Percentiles rank a stretch among this genome's conserved stretches.
These are phyloP conservation scores for Bucorvus abyssinicus DNA, from an alignment of 2,797 vertebrate species.

Conservation along the genomic window DNA sequence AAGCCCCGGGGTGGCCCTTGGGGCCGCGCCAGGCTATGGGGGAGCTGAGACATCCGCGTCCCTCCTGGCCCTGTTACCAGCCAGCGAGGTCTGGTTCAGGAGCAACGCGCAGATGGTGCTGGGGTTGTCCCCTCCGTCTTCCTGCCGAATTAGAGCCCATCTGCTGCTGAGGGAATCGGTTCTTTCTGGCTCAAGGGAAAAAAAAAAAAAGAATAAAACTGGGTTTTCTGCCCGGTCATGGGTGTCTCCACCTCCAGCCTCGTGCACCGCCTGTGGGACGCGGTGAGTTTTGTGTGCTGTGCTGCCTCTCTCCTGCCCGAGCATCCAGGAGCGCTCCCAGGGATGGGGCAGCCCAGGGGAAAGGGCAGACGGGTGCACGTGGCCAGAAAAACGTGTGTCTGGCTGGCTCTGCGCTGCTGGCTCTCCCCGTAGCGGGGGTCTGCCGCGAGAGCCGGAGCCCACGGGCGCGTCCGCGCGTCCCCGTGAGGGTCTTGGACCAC, in stretches of 20 bases:
- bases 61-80: neutral
- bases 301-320: neutral
- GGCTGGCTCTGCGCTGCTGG: neutral
- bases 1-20: neutral
- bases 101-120: neutral
- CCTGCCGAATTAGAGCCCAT: neutral
- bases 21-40: neutral
- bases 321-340: neutral
- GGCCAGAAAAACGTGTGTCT: neutral
- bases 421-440: fast-evolving
- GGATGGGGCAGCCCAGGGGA: fast-evolving
- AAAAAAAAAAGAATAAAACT: neutral
- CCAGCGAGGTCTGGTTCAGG: neutral
- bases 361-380: neutral
- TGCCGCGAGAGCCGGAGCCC: neutral
- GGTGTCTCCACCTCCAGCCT: neutral
- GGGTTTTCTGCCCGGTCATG: neutral
- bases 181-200: neutral
- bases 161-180: neutral
- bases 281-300: fast-evolving
- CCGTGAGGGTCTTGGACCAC: fast-evolving
- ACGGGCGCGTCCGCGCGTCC: fast-evolving
- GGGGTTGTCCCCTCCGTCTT: neutral
- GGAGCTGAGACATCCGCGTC: neutral
- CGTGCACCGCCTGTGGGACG: fast-evolving